phyloP scores from a whole-genome alignment of 2,888 invertebrate species.

The Phrixothrix hirtus region DNA sequence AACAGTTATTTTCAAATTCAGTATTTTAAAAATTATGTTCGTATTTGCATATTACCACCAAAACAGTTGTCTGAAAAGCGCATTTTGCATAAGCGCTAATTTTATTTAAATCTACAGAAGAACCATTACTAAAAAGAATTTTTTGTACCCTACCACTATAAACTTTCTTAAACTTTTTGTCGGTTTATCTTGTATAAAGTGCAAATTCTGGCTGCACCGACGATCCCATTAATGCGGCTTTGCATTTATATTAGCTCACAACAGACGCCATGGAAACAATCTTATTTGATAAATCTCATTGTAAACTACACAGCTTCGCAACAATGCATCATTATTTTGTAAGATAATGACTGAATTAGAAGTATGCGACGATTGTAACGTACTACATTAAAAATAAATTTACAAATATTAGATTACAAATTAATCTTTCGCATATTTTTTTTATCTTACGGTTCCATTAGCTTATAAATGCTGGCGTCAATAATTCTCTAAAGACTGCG shows the following conservation, averaged over 20 bases:
- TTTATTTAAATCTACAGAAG: neutral
- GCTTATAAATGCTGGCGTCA: no score
- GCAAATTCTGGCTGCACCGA: conserved; percentile 21
- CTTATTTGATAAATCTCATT: conserved; percentile 42
- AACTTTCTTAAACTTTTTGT: conserved; percentile 7
- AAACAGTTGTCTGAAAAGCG: neutral
- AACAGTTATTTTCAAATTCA: no score
- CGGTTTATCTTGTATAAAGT: conserved; percentile 16
- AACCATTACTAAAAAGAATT: neutral
- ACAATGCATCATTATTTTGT: conserved; percentile 38
- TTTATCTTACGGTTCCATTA: no score
- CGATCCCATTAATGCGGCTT: conserved; percentile 16
- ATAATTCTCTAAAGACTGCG: no score
- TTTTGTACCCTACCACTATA: conserved; percentile 2
- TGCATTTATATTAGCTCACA: conserved; percentile 5
- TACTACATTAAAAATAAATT: no score
- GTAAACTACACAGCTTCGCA: conserved; percentile 38
- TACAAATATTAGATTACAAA: no score
- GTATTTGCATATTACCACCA: no score
- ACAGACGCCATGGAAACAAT: conserved; percentile 36
- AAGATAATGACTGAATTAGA: conserved; percentile 34
- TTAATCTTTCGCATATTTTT: no score
- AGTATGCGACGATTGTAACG: no score
- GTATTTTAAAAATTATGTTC: no score
- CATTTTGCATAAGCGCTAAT: neutral